Evolutionary conservation across 2,113 vertebrate species (phyloP).

Genomic region (Macquaria australasica): DNA sequence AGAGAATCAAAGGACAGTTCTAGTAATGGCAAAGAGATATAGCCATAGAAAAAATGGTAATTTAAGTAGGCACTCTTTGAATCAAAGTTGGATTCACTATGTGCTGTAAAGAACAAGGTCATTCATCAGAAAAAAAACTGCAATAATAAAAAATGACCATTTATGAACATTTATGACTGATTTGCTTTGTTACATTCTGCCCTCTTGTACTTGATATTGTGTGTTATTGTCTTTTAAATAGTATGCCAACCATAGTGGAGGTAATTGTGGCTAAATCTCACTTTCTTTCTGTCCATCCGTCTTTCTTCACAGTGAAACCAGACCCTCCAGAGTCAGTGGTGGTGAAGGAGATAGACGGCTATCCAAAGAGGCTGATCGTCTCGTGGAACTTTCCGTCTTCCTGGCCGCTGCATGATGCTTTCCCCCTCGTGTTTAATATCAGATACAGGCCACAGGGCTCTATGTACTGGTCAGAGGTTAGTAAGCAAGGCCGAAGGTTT

Average conservation of each 20-base stretch:
- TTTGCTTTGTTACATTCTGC: neutral
- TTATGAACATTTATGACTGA: neutral
- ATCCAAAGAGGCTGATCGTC: constrained; percentile 72
- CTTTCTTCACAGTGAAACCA: constrained; percentile 80
- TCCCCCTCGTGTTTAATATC: constrained; percentile 80
- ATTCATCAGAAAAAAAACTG: neutral
- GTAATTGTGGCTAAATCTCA: neutral
- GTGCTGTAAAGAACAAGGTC: neutral
- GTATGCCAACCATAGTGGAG: neutral
- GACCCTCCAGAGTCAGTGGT: constrained; percentile 76
- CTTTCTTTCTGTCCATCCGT: neutral
- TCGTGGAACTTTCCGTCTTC: constrained; percentile 78
- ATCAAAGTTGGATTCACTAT: neutral
- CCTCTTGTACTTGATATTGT: neutral
- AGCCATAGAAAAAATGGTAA: neutral
- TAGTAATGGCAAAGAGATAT: neutral
- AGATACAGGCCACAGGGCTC: constrained; percentile 82
- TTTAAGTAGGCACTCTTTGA: neutral
- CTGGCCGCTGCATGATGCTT: constrained; percentile 70
- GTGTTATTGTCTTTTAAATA: neutral
- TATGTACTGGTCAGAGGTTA: constrained; percentile 81
- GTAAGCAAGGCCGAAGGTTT: constrained; percentile 5
- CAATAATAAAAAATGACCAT: neutral
- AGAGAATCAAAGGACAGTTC: neutral
- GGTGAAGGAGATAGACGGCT: constrained; percentile 53